Evolutionary conservation across 2,113 vertebrate species (phyloP).

Genomic region (Oriolus oriolus): DNA sequence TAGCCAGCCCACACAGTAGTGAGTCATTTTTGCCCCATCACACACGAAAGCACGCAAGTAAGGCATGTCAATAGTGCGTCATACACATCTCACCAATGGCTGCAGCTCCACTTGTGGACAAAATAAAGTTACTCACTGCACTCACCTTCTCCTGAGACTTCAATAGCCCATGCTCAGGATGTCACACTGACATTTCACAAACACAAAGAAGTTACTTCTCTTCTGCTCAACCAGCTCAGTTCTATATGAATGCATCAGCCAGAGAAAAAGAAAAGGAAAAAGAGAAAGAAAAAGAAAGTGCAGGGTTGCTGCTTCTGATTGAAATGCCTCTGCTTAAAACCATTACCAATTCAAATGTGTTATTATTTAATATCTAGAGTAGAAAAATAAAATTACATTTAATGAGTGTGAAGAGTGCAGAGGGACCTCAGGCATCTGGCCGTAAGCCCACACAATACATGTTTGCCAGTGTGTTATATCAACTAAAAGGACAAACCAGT

Average conservation of each 20-base stretch:
- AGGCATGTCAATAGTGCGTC: conserved; percentile 21
- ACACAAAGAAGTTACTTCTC: not conserved
- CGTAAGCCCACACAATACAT: not conserved
- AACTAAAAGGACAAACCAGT: not conserved
- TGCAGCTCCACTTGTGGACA: not conserved
- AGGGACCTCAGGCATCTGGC: not conserved
- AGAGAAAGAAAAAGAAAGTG: not conserved
- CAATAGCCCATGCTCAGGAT: not conserved
- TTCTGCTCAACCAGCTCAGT: not conserved
- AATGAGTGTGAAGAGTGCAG: not conserved
- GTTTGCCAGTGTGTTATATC: not conserved
- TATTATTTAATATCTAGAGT: not conserved
- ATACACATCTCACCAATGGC: not conserved
- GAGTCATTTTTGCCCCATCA: conserved; percentile 54
- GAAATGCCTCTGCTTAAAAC: not conserved
- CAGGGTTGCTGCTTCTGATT: not conserved
- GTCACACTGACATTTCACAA: not conserved
- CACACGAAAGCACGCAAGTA: not conserved
- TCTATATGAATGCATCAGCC: not conserved
- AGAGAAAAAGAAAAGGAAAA: not conserved
- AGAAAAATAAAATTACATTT: not conserved
- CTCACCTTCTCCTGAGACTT: not conserved
- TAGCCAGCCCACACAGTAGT: conserved; percentile 50
- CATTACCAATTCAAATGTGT: not conserved
- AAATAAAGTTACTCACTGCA: not conserved